A percentile compares a stretch with the other conserved stretches of the same genome.
Evolutionary conservation across 2,113 vertebrate species (phyloP).

Genomic region (Arothron firmamentum): DNA sequence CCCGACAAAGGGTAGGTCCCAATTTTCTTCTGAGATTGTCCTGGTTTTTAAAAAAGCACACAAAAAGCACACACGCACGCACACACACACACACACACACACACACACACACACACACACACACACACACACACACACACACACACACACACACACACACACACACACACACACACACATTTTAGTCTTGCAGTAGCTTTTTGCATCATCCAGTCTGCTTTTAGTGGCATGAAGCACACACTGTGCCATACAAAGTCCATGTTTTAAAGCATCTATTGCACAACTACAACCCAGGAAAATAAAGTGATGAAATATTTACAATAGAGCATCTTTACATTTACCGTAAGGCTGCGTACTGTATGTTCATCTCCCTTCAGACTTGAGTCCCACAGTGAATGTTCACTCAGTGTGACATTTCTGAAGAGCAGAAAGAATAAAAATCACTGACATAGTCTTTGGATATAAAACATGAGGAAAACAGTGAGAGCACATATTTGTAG

Average conservation of each 20-base stretch:
- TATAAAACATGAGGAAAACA: neutral
- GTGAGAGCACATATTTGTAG: neutral
- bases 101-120: neutral
- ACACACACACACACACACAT: neutral
- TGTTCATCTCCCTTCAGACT: constrained; percentile 6
- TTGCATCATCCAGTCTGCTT: neutral
- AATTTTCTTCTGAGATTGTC: neutral
- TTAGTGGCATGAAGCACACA: neutral
- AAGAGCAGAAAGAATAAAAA: too few species aligned
- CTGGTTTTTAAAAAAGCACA: neutral
- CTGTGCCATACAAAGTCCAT: neutral
- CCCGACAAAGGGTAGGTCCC: neutral
- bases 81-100: neutral
- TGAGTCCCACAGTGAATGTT: too few species aligned
- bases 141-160: neutral
- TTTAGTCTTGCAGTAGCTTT: neutral
- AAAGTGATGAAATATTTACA: constrained; percentile 33
- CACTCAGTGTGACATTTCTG: too few species aligned
- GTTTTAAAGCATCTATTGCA: constrained; percentile 1
- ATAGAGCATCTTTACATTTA: neutral
- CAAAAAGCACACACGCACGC: neutral
- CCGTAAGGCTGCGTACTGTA: too few species aligned
- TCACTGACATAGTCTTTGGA: too few species aligned
- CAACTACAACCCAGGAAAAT: neutral
- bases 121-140: neutral